These are phyloP conservation scores for Stictonetta naevosa DNA, from an alignment of 2,113 vertebrate species.

Conservation along the genomic window DNA sequence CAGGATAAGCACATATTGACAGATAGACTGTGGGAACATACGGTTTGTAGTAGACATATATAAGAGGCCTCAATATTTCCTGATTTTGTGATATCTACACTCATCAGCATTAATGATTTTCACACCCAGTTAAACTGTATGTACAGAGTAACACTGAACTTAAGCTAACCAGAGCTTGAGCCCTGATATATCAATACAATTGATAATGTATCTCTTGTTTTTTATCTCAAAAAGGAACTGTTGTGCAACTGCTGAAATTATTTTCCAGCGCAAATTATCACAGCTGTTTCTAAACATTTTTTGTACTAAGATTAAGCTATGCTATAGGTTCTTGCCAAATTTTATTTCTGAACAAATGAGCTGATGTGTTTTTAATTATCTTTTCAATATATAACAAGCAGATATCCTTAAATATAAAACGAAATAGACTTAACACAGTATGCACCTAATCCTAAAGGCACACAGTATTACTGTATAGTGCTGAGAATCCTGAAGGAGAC, in stretches of 20 bases:
- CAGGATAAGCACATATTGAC: background rate
- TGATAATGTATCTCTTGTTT: background rate
- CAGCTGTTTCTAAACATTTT: background rate
- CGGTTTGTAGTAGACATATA: background rate
- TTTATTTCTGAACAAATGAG: background rate
- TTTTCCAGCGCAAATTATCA: background rate
- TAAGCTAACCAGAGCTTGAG: background rate
- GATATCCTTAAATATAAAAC: background rate
- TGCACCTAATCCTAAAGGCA: background rate
- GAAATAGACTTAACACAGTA: background rate
- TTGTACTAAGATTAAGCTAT: background rate
- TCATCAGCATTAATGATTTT: background rate
- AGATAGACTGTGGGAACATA: background rate
- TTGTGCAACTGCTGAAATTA: background rate
- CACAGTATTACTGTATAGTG: background rate
- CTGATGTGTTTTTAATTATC: background rate
- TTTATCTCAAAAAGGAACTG: background rate
- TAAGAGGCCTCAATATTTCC: background rate
- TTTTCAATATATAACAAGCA: background rate
- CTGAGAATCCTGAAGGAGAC: background rate
- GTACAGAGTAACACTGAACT: background rate
- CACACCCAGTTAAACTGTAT: background rate
- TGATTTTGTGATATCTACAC: background rate
- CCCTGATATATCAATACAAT: no score
- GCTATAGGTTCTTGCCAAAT: background rate